A percentile compares a stretch with the other conserved stretches of the same genome.
These are phyloP conservation scores for Popillia japonica DNA, from an alignment of 1,140 invertebrate genomes.

Conservation along the genomic window DNA sequence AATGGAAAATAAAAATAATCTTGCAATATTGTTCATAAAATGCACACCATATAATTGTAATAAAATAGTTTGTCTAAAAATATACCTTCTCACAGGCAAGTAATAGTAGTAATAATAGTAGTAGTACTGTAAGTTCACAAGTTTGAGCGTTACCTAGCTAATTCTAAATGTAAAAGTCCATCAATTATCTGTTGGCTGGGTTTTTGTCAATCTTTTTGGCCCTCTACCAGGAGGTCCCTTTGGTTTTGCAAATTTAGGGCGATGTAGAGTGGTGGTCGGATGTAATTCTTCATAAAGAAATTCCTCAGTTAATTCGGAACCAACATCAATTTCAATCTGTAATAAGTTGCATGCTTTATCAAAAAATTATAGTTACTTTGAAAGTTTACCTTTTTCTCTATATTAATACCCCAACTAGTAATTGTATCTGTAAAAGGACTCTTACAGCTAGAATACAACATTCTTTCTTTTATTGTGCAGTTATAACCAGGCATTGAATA, in stretches of 20 bases:
- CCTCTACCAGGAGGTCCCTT: conserved; percentile 93
- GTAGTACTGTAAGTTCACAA: conserved; percentile 31
- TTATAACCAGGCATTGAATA: conserved; percentile 97
- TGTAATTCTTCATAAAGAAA: conserved; percentile 93
- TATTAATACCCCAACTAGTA: conserved; percentile 76
- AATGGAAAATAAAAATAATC: conserved; percentile 15
- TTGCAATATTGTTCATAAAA: neutral
- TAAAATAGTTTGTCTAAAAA: conserved; percentile 33
- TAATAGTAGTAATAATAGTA: conserved; percentile 18
- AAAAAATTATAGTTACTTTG: neutral
- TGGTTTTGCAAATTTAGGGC: conserved; percentile 93
- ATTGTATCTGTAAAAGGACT: conserved; percentile 84
- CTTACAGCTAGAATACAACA: conserved; percentile 98
- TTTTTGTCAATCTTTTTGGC: conserved; percentile 87
- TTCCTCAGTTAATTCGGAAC: conserved; percentile 87
- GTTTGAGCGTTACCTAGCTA: conserved; percentile 25
- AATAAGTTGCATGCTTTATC: conserved; percentile 50
- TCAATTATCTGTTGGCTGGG: conserved; percentile 51
- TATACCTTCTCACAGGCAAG: conserved; percentile 29
- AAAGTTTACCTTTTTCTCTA: conserved; percentile 81
- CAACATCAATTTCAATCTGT: conserved; percentile 92
- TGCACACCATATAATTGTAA: conserved; percentile 10
- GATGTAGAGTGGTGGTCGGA: conserved; percentile 89
- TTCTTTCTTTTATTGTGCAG: conserved; percentile 94
- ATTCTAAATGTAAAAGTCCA: neutral